These are phyloP conservation scores for Rhegmatorhina hoffmannsi DNA, from an alignment of 2,113 vertebrate genomes.

Conservation along the genomic window DNA sequence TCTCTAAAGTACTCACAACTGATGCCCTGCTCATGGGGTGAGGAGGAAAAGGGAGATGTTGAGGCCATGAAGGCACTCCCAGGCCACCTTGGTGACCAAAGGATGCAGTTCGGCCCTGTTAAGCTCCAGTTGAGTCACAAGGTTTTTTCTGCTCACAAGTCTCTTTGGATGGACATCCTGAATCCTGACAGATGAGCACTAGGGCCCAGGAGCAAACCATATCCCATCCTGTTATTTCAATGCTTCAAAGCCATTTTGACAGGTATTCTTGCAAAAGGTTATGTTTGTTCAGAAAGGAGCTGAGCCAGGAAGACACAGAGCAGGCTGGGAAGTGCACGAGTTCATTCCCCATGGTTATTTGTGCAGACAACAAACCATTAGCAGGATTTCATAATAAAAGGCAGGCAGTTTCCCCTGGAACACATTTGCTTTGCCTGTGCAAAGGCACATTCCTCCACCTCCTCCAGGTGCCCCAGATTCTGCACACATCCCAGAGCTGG, in stretches of 20 bases:
- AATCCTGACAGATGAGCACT: not conserved
- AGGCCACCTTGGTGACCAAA: not conserved
- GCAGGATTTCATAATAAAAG: slow-evolving; percentile 21
- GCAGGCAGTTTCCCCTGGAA: slow-evolving; percentile 22
- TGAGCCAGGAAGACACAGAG: slow-evolving; percentile 27
- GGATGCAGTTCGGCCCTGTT: not conserved
- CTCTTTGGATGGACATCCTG: not conserved
- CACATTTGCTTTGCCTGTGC: not conserved
- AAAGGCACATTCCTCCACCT: not conserved
- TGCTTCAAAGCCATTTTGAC: slow-evolving; percentile 46
- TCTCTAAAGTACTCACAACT: not conserved
- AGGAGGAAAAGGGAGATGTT: not conserved
- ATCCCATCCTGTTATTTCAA: slow-evolving; percentile 36
- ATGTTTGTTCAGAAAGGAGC: slow-evolving; percentile 46
- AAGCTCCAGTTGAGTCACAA: not conserved
- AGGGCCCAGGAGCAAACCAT: slow-evolving; percentile 37
- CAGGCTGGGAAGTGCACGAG: not conserved
- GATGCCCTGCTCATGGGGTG: not conserved
- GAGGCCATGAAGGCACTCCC: not conserved
- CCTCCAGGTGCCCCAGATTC: not conserved
- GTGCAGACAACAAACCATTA: slow-evolving; percentile 59
- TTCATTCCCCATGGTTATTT: slow-evolving; percentile 22
- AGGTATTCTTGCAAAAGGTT: slow-evolving; percentile 63
- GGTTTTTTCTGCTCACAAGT: not conserved
- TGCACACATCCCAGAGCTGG: not conserved